Evolutionary conservation across 35 echinoderm and acorn worm species (phyloP).

Genomic region (Strongylocentrotus purpuratus): DNA sequence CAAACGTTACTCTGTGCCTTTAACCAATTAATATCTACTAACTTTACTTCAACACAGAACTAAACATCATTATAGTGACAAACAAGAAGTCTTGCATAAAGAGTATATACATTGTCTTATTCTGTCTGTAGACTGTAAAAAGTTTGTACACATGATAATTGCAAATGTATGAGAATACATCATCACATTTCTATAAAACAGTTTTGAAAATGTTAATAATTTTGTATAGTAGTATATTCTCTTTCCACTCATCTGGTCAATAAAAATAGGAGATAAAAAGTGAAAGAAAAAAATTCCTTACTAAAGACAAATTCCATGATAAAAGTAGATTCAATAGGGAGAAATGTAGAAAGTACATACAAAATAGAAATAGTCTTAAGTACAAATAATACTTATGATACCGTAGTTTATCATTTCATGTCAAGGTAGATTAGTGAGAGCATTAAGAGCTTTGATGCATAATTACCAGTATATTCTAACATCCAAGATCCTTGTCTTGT

Average conservation of each 20-base stretch:
- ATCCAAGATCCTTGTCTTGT: no score
- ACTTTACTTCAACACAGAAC: background rate
- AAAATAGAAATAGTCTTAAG: no score
- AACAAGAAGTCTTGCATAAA: background rate
- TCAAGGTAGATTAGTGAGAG: no score
- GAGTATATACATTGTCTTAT: background rate
- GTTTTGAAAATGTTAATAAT: background rate
- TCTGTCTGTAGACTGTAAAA: background rate
- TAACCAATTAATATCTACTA: background rate
- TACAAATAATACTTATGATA: no score
- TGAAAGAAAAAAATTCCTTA: no score
- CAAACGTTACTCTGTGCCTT: background rate
- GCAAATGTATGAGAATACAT: background rate
- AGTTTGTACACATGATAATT: background rate
- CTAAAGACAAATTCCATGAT: no score
- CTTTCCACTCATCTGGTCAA: constrained; percentile 8
- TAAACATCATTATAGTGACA: background rate
- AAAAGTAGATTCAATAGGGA: no score
- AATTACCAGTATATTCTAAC: no score
- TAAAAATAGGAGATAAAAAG: background rate
- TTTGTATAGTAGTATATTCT: background rate
- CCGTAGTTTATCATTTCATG: no score
- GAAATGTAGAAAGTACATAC: no score
- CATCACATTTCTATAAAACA: background rate
- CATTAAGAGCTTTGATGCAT: no score